phyloP scores from a whole-genome alignment of 53 echinoderm and acorn worm genomes.

The Paelopatides confundens region DNA sequence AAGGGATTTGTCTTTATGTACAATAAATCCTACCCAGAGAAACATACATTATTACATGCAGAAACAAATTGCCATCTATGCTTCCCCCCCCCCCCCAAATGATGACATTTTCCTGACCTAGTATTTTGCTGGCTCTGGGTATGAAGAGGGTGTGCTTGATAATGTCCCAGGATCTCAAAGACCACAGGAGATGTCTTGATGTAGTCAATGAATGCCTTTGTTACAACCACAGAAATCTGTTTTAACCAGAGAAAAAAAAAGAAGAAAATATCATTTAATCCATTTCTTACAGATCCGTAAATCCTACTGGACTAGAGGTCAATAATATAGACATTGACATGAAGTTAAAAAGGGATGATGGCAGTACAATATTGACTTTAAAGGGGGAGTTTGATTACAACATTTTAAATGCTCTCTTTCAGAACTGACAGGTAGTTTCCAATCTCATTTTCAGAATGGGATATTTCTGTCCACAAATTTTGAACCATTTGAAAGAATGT shows the following conservation, averaged over 20 bases:
- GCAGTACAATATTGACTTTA: too few relatives aligned
- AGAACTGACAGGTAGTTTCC: too few relatives aligned
- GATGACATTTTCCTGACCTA: constrained; percentile 52
- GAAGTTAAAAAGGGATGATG: too few relatives aligned
- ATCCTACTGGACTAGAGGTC: constrained; percentile 60
- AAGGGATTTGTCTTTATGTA: too few relatives aligned
- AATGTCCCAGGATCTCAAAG: constrained; percentile 98
- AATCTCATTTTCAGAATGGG: too few relatives aligned
- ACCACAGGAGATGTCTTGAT: constrained; percentile 90
- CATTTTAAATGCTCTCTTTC: too few relatives aligned
- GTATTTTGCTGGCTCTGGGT: constrained; percentile 86
- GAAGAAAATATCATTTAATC: constrained; percentile 95
- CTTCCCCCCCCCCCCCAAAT: too few relatives aligned
- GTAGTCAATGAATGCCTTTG: constrained; percentile 95
- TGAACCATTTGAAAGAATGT: too few relatives aligned
- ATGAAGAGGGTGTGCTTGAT: constrained; percentile 97
- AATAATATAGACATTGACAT: neutral
- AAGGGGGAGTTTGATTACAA: too few relatives aligned
- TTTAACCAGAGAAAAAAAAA: neutral
- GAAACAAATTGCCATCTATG: too few relatives aligned
- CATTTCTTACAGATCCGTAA: constrained; percentile 89
- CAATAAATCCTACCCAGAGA: too few relatives aligned
- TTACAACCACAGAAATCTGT: constrained; percentile 93
- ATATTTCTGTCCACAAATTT: too few relatives aligned
- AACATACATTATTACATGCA: neutral